Conservation (phyloP, 2,113 vertebrate genomes). For the Lynx canadensis region DNA sequence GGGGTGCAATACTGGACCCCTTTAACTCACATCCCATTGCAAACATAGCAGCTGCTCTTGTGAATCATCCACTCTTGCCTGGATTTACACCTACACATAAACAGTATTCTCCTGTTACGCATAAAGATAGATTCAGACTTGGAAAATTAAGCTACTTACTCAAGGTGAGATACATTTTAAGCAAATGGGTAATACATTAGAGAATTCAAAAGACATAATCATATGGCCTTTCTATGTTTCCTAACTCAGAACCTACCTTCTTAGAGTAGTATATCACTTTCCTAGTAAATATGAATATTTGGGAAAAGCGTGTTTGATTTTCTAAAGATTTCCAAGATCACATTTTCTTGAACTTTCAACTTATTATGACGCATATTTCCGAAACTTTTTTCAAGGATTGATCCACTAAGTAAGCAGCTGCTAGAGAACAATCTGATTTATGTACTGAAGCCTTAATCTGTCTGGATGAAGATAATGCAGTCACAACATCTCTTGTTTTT, state of each 20-base stretch:
- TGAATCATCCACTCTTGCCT: fast-evolving
- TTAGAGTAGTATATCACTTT: neutral
- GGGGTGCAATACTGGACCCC: neutral
- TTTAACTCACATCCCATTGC: too few species aligned
- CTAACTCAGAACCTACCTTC: neutral
- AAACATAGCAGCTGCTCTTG: neutral
- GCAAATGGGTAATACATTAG: neutral
- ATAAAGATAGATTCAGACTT: neutral
- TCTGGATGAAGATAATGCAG: neutral
- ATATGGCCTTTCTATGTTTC: neutral
- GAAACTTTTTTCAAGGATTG: constrained; percentile 1
- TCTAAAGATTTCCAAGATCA: neutral
- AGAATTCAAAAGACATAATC: neutral
- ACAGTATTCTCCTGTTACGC: neutral
- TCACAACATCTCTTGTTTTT: neutral
- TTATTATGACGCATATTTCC: neutral
- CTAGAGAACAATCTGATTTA: neutral
- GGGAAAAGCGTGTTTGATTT: neutral
- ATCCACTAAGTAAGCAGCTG: neutral
- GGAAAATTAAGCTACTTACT: neutral
- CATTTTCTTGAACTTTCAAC: neutral
- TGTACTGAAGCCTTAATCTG: neutral
- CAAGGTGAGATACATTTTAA: neutral
- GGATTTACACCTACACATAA: neutral
- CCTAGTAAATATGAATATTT: neutral